Evolutionary conservation across 2,113 vertebrate species (phyloP).

Genomic region (Antigone vipio): DNA sequence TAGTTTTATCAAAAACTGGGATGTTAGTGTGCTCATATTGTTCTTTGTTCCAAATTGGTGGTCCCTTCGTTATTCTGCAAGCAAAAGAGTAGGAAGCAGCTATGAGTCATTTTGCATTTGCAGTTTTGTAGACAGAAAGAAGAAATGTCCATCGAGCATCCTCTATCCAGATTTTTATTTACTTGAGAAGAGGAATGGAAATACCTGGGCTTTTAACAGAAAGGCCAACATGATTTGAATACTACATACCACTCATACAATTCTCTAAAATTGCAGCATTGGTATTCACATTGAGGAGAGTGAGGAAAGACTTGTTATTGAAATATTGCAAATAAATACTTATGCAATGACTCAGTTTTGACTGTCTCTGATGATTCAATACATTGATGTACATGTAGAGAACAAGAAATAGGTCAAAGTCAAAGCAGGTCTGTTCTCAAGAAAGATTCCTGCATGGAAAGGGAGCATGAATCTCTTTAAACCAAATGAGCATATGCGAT

Average conservation of each 20-base stretch:
- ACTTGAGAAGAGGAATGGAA: neutral
- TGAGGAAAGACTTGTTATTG: neutral
- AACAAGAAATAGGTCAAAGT: neutral
- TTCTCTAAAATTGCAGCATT: neutral
- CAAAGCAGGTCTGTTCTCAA: neutral
- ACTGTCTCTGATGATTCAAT: neutral
- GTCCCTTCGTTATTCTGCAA: neutral
- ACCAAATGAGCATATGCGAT: neutral
- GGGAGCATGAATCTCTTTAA: neutral
- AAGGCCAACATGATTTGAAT: neutral
- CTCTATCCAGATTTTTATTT: neutral
- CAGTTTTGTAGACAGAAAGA: neutral
- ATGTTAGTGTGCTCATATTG: neutral
- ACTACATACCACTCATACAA: neutral
- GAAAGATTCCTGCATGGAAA: neutral
- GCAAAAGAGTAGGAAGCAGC: neutral
- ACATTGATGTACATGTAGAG: neutral
- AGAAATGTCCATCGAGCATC: neutral
- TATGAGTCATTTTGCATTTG: neutral
- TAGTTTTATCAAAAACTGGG: neutral
- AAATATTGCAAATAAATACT: neutral
- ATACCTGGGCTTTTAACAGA: neutral
- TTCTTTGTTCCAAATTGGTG: neutral
- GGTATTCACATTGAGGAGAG: neutral
- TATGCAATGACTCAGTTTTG: neutral